Conservation (phyloP, 2,797 vertebrate genomes). For the Euthynnus affinis region DNA sequence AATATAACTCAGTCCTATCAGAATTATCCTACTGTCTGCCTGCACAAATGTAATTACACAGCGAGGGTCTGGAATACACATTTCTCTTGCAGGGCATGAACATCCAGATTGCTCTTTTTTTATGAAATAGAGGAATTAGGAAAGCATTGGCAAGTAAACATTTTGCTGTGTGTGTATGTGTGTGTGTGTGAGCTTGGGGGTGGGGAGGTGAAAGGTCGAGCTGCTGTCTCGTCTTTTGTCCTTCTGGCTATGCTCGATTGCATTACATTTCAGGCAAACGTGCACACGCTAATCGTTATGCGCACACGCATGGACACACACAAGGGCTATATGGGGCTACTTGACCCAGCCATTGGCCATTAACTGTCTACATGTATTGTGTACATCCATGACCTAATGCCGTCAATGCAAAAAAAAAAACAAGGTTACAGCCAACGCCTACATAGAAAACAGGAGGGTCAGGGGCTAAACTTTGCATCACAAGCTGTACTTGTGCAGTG, state of each 20-base stretch:
- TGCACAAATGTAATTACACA: slow-evolving; percentile 63
- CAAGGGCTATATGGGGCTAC: slow-evolving; percentile 29
- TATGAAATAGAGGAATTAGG: slow-evolving; percentile 37
- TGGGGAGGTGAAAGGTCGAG: slow-evolving; percentile 69
- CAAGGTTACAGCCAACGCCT: slow-evolving; percentile 47
- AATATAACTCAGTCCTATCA: slow-evolving; percentile 59
- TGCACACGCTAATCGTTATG: slow-evolving; percentile 48
- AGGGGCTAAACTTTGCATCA: slow-evolving; percentile 28
- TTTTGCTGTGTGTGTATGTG: slow-evolving; percentile 8
- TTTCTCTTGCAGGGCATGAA: slow-evolving; percentile 39
- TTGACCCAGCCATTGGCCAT: slow-evolving; percentile 72
- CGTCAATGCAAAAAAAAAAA: slow-evolving; percentile 23
- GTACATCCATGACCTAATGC: slow-evolving; percentile 47
- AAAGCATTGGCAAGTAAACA: slow-evolving; percentile 43
- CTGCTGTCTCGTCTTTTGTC: slow-evolving; percentile 73
- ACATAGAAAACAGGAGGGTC: slow-evolving; percentile 4
- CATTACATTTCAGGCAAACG: slow-evolving; percentile 62
- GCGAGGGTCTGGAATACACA: slow-evolving; percentile 26
- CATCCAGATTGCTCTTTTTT: slow-evolving; percentile 47
- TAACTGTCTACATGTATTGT: slow-evolving; percentile 67
- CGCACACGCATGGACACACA: slow-evolving; percentile 34
- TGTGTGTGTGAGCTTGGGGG: slow-evolving; percentile 42
- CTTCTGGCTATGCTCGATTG: slow-evolving; percentile 69
- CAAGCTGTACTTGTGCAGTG: slow-evolving; percentile 26
- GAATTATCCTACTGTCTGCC: slow-evolving; percentile 41